Percentiles rank a stretch among this genome's conserved stretches.
phyloP scores from a whole-genome alignment of 2,797 vertebrate genomes.

The Nasua narica region DNA sequence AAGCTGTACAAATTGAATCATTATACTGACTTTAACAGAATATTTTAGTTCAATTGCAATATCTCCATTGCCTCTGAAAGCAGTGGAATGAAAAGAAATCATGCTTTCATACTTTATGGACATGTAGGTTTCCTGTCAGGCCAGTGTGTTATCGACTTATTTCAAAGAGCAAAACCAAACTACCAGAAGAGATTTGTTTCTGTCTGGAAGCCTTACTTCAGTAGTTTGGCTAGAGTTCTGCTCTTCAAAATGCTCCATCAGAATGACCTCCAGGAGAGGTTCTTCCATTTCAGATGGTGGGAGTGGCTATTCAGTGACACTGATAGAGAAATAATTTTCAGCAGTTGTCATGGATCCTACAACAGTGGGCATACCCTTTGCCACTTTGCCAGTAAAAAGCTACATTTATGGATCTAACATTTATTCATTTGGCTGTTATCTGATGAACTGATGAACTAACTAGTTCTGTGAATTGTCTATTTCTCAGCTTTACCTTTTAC shows the following conservation, averaged over 20 bases:
- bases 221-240: slow-evolving; percentile 29
- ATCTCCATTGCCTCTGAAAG: slow-evolving; percentile 44
- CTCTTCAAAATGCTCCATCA: not conserved
- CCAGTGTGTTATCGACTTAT: slow-evolving; percentile 50
- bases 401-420: not conserved
- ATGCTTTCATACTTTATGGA: slow-evolving; percentile 38
- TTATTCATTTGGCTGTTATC: not conserved
- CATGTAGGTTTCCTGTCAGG: slow-evolving; percentile 55
- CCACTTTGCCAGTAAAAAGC: not conserved
- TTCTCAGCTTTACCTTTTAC: not conserved
- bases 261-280: slow-evolving; percentile 27
- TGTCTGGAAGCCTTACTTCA: slow-evolving; percentile 33
- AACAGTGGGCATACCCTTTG: not conserved
- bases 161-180: slow-evolving; percentile 53
- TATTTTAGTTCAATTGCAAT: slow-evolving; percentile 24
- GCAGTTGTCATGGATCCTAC: not conserved
- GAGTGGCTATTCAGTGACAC: slow-evolving; percentile 18
- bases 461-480: not conserved
- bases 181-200: slow-evolving; percentile 49
- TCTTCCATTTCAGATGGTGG: not conserved
- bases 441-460: not conserved
- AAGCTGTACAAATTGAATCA: slow-evolving; percentile 50
- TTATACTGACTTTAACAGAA: slow-evolving; percentile 31
- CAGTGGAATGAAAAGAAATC: slow-evolving; percentile 35
- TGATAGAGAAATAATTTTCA: slow-evolving; percentile 24